phyloP scores from a whole-genome alignment of 2,888 invertebrate genomes.

The Dyspetes luteomarginatus region DNA sequence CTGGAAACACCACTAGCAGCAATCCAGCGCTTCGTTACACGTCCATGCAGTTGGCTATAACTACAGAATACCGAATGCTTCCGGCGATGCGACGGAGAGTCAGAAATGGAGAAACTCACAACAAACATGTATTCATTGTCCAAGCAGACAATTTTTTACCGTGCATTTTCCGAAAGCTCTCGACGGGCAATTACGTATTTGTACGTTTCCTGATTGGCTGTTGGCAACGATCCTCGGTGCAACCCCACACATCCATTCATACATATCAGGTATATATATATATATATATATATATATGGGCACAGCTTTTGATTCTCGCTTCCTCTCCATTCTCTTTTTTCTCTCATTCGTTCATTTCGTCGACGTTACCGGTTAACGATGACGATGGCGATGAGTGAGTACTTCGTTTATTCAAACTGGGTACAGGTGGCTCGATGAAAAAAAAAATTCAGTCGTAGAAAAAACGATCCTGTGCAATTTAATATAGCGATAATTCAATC shows the following conservation, averaged over 20 bases:
- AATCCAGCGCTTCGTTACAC: conserved; percentile 76
- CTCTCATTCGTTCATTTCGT: conserved; percentile 73
- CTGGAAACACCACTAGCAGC: conserved; percentile 8
- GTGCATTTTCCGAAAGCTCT: conserved; percentile 50
- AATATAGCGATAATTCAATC: conserved; percentile 32
- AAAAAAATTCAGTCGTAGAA: conserved; percentile 70
- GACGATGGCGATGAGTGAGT: conserved; percentile 64
- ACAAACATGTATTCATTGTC: conserved; percentile 49
- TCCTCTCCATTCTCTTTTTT: conserved; percentile 65
- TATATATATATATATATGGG: background rate
- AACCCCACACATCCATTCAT: conserved; percentile 18
- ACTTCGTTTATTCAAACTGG: conserved; percentile 78
- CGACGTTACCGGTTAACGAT: conserved; percentile 37
- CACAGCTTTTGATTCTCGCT: conserved; percentile 26
- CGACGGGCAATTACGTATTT: conserved; percentile 74
- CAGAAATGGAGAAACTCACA: conserved; percentile 12
- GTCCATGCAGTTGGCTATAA: conserved; percentile 62
- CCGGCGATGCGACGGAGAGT: conserved; percentile 45
- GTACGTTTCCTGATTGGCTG: conserved; percentile 76
- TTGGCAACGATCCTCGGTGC: conserved; percentile 67
- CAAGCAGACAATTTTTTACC: conserved; percentile 35
- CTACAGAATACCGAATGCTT: conserved; percentile 37
- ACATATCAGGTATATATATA: background rate
- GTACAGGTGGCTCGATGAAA: conserved; percentile 73
- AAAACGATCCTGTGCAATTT: conserved; percentile 38